Evolutionary conservation across 2,888 invertebrate genomes (phyloP).

Genomic region (Yponomeuta evonymella): DNA sequence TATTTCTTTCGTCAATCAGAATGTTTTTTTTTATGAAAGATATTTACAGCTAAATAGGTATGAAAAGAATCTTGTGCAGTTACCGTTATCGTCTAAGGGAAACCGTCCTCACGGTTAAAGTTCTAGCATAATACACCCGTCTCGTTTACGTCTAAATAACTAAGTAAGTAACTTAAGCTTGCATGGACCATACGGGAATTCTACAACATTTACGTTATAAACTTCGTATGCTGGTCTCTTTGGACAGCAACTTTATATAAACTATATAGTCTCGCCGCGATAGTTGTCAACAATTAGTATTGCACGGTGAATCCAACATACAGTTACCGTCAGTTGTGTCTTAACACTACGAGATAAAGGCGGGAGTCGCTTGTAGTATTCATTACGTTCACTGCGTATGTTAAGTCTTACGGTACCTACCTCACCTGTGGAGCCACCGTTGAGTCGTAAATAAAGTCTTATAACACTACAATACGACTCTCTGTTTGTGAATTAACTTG

Average conservation of each 20-base stretch:
- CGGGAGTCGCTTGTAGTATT: not conserved
- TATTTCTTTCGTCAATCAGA: too few relatives aligned
- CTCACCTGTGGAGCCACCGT: not conserved
- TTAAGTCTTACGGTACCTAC: not conserved
- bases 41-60: too few relatives aligned
- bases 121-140: too few relatives aligned
- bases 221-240: not conserved
- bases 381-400: not conserved
- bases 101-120: too few relatives aligned
- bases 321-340: not conserved
- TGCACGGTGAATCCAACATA: not conserved
- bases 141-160: too few relatives aligned
- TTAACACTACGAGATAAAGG: not conserved
- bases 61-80: too few relatives aligned
- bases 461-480: not conserved
- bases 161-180: too few relatives aligned
- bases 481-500: not conserved
- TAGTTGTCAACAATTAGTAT: conserved; percentile 13
- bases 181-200: not conserved
- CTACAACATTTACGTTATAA: not conserved
- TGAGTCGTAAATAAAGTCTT: not conserved
- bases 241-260: conserved; percentile 1
- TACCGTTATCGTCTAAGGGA: too few relatives aligned
- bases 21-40: too few relatives aligned
- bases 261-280: conserved; percentile 5